Base-by-base conservation (phyloP, 2,888 invertebrate genomes). In the Cheilosia scutellata region DNA sequence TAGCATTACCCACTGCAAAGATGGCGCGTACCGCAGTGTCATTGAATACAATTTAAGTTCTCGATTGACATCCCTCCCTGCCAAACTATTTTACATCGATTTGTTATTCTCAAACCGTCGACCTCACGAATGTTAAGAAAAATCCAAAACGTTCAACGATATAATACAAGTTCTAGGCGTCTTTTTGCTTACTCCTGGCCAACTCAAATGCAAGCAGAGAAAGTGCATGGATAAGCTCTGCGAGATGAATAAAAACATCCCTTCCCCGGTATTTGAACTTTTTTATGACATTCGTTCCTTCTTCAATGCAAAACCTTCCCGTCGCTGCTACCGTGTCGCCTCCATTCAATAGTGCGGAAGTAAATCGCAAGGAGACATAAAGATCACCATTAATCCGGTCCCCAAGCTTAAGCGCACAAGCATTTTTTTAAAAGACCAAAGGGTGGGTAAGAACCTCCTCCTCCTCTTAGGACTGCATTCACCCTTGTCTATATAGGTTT, bases 281-380 rank as follows among this genome's bases (percentile, higher is more conserved):
- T 60, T 72, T 72, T 72, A 62, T 72, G 42, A 53, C 44, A n/a
- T 20, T 44, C 55, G 1, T 6, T 68, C 5, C 40, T 11, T 6
- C 3, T 29, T 11, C 42, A 20, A 11, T 11, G 25, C 13, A 51
- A 20, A 11, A 25, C 29, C 13, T 27, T 13, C 65, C 16, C n/a
- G 16, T 29, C 29, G 16, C 3, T 55, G 20, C 57, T 37, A 47
- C 31, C 27, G 20, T 58, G 57, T 47, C 47, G 29, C 20, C 47
- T 57, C n/a, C 60, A 68, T 76, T 76, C 68, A 76, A 76, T 76
- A 68, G 68, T 53, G 60, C 68, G 76, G 68, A 68, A 76, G 68
- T 76, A 60, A 60, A 51, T 68, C 42, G 58, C 60, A 42, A 51
- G 40, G 53, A 60, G 13, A 68, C 60, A 76, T 44, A 68, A 60